Conservation (phyloP, 2,797 vertebrate genomes). For the Vespertilio murinus region DNA sequence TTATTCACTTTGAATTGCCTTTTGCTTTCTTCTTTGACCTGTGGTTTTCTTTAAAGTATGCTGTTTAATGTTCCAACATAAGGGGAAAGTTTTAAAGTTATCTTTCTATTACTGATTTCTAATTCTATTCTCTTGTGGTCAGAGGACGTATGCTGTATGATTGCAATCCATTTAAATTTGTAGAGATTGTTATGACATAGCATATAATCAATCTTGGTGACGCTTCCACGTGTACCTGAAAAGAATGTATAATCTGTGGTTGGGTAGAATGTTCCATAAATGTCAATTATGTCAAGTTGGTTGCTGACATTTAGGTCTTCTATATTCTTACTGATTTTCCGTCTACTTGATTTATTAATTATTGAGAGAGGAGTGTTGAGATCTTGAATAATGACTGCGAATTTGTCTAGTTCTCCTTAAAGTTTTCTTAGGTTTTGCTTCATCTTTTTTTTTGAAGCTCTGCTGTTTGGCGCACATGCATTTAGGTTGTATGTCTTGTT, state of each 20-base stretch:
- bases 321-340: constrained; percentile 44
- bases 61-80: constrained; percentile 7
- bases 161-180: constrained; percentile 34
- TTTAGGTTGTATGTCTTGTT: constrained; percentile 38
- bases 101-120: constrained; percentile 12
- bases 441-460: constrained; percentile 3
- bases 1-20: constrained; percentile 30
- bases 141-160: neutral
- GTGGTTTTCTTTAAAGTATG: neutral
- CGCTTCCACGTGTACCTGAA: neutral
- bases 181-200: neutral
- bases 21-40: constrained; percentile 2
- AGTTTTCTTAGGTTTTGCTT: constrained; percentile 1
- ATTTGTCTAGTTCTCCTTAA: constrained; percentile 25
- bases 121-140: constrained; percentile 25
- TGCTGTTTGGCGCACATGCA: neutral
- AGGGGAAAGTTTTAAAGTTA: neutral
- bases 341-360: constrained; percentile 54
- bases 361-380: neutral
- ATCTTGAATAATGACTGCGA: constrained; percentile 27
- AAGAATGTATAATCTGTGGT: neutral
- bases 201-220: neutral
- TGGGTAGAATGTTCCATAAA: constrained; percentile 18
- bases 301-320: constrained; percentile 28
- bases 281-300: constrained; percentile 15